A percentile compares a stretch with the other conserved stretches of the same genome.
phyloP scores from a whole-genome alignment of 2,113 vertebrate genomes.

The Austrofundulus limnaeus region DNA sequence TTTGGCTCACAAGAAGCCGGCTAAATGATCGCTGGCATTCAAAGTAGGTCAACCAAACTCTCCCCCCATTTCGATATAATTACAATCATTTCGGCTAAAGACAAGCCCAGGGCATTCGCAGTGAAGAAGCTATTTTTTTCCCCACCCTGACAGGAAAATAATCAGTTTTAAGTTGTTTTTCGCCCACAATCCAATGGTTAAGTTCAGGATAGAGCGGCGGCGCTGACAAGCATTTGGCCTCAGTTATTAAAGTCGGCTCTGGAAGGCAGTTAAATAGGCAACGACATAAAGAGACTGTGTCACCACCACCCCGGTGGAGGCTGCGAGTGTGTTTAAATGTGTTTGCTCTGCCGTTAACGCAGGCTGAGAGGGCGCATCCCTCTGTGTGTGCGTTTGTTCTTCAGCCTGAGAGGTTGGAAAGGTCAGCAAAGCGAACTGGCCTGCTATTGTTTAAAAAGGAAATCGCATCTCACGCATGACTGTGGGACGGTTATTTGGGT shows the following conservation, averaged over 20 bases:
- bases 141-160: conserved; percentile 41
- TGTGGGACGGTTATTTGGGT: conserved; percentile 64
- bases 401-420: conserved; percentile 51
- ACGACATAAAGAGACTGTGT: conserved; percentile 50
- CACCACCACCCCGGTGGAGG: conserved; percentile 23
- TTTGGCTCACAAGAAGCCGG: conserved; percentile 30
- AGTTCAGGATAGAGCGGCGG: conserved; percentile 28
- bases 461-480: conserved; percentile 73
- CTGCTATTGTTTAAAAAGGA: conserved; percentile 70
- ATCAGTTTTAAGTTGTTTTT: conserved; percentile 42
- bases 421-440: conserved; percentile 52
- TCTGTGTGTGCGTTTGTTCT: conserved; percentile 27
- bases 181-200: conserved; percentile 31
- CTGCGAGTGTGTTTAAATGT: conserved; percentile 30
- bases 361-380: conserved; percentile 19
- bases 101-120: conserved; percentile 27
- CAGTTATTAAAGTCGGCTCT: conserved; percentile 54
- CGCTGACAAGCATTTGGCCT: conserved; percentile 46
- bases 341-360: conserved; percentile 24
- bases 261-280: conserved; percentile 52
- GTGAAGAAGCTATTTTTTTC: conserved; percentile 19
- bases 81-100: conserved; percentile 53
- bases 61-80: conserved; percentile 46
- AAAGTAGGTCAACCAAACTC: conserved; percentile 42
- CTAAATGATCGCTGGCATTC: conserved; percentile 38